These are phyloP conservation scores for Aproaerema taeniolella DNA, from an alignment of 2,888 invertebrate species.

Conservation along the genomic window DNA sequence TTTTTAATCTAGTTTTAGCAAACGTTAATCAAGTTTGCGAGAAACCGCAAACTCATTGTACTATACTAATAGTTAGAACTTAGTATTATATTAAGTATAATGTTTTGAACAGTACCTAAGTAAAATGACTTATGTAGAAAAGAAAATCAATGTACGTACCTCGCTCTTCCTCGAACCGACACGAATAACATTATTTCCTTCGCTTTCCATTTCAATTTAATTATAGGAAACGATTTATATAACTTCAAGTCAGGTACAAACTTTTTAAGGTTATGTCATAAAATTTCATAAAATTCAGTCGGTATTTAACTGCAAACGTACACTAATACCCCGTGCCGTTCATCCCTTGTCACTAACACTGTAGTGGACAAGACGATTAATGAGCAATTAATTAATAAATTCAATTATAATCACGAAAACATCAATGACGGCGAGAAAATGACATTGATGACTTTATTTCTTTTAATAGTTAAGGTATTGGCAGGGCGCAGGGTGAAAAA, in stretches of 20 bases:
- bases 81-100: background rate
- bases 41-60: background rate
- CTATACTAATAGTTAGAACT: background rate
- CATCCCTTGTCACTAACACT: constrained; percentile 65
- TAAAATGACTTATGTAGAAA: background rate
- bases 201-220: constrained; percentile 48
- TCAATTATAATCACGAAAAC: background rate
- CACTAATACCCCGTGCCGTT: no score
- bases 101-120: background rate
- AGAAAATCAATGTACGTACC: constrained; percentile 64
- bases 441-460: no score
- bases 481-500: no score
- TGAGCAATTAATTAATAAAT: constrained; percentile 10
- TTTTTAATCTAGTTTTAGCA: no score
- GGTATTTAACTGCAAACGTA: background rate
- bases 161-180: constrained; percentile 92
- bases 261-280: constrained; percentile 35
- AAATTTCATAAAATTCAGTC: constrained; percentile 21
- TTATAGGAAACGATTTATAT: constrained; percentile 31
- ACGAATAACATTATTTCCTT: constrained; percentile 76
- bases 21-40: background rate
- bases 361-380: constrained; percentile 57
- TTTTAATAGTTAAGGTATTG: no score
- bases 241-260: constrained; percentile 17
- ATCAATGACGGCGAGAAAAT: background rate